Percentiles rank a stretch among this genome's conserved stretches.
Evolutionary conservation across 2,888 invertebrate genomes (phyloP).

Genomic region (Papilio demoleus): DNA sequence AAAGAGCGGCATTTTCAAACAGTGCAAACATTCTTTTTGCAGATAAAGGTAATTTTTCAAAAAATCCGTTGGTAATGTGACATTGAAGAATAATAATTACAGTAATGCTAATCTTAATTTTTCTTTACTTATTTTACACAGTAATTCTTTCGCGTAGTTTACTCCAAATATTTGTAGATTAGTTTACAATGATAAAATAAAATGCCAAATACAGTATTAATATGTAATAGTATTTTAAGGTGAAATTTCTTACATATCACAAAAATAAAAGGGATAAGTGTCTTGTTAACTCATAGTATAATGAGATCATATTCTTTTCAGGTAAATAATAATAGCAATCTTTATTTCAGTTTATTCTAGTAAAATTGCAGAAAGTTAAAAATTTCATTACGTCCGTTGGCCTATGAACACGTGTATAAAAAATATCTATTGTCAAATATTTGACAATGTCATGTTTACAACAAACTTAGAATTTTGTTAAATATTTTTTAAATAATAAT

Average conservation of each 20-base stretch:
- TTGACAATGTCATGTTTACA: neutral
- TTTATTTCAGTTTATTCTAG: neutral
- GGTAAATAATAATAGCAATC: neutral
- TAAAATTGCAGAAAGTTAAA: neutral
- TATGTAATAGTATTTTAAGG: neutral
- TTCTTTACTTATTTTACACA: neutral
- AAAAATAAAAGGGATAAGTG: neutral
- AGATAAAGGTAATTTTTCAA: slow-evolving; percentile 12
- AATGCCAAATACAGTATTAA: no score
- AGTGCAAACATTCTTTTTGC: slow-evolving; percentile 22
- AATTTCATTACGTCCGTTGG: neutral
- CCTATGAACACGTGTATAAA: neutral
- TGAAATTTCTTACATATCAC: neutral
- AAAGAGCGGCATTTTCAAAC: slow-evolving; percentile 37
- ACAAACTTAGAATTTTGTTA: neutral
- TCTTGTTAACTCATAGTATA: neutral
- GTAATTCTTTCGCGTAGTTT: no score
- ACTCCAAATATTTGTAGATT: no score
- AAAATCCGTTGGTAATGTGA: neutral
- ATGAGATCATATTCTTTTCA: neutral
- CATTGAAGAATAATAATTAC: neutral
- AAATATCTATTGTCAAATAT: neutral
- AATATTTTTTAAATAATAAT: neutral
- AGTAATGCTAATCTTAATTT: neutral
- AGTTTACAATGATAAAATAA: no score